Evolutionary conservation across 1,140 invertebrate species (phyloP).

Genomic region (Steinernema feltiae): DNA sequence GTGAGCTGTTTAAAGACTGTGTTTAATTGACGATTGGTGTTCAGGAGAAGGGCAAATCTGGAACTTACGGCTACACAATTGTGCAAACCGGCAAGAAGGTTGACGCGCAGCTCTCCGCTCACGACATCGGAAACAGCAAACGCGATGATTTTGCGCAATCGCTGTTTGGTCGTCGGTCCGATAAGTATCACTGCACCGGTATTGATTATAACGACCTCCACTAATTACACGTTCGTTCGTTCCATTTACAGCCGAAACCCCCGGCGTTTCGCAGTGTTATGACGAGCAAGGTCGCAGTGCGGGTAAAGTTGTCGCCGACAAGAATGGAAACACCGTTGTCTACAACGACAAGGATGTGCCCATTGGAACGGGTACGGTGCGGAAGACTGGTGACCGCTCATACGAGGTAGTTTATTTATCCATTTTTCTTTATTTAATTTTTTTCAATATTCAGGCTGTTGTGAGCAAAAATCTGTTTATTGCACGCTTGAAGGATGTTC

Average conservation of each 20-base stretch:
- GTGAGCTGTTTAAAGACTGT: slow-evolving; percentile 8
- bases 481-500: slow-evolving; percentile 52
- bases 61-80: slow-evolving; percentile 54
- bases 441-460: slow-evolving; percentile 42
- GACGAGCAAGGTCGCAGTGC: slow-evolving; percentile 53
- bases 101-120: slow-evolving; percentile 50
- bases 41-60: slow-evolving; percentile 47
- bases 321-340: slow-evolving; percentile 57
- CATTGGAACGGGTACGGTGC: slow-evolving; percentile 53
- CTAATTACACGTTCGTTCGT: slow-evolving; percentile 13
- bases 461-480: slow-evolving; percentile 57
- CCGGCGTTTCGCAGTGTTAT: slow-evolving; percentile 56
- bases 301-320: slow-evolving; percentile 57
- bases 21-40: neutral
- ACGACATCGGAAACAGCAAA: slow-evolving; percentile 36
- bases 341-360: slow-evolving; percentile 57
- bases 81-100: slow-evolving; percentile 49
- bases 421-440: neutral
- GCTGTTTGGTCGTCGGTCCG: slow-evolving; percentile 51
- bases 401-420: slow-evolving; percentile 42
- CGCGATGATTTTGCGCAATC: slow-evolving; percentile 43
- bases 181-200: slow-evolving; percentile 57
- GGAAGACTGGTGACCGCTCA: slow-evolving; percentile 42
- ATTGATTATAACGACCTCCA: neutral
- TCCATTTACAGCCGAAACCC: slow-evolving; percentile 48